Conservation (phyloP, 2,113 vertebrate genomes). For the Struthidea cinerea region DNA sequence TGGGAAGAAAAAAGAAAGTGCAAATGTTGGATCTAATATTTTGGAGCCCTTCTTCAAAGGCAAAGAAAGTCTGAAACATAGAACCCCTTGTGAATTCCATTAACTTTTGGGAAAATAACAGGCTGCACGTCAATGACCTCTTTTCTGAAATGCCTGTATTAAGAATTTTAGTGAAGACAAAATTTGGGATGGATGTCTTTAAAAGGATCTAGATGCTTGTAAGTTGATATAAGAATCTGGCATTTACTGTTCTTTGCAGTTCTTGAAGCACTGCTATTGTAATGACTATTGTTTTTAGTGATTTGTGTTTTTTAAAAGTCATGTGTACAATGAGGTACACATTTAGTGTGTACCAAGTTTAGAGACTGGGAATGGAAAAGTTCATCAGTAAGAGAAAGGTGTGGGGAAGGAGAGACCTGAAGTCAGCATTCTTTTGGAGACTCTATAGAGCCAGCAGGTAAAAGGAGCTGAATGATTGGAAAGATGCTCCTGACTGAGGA, state of each 20-base stretch:
- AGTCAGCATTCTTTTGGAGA: background rate
- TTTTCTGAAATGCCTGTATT: background rate
- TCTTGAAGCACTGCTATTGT: background rate
- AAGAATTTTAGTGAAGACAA: background rate
- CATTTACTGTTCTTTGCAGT: background rate
- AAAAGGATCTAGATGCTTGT: background rate
- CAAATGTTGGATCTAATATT: background rate
- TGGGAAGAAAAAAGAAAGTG: background rate
- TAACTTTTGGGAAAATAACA: background rate
- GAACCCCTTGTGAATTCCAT: background rate
- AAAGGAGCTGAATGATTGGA: background rate
- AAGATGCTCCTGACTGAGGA: background rate
- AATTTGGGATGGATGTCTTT: background rate
- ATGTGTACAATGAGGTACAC: background rate
- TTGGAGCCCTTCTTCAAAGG: background rate
- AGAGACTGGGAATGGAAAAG: background rate
- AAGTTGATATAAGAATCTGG: background rate
- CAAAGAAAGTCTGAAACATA: background rate
- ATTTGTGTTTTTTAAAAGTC: background rate
- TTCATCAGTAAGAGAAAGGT: background rate
- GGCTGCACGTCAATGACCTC: background rate
- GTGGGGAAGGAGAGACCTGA: background rate
- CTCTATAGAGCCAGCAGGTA: fast-evolving
- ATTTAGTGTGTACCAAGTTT: too few relatives aligned
- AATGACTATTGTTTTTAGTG: background rate